A percentile compares a stretch with the other conserved stretches of the same genome.
These are phyloP conservation scores for Pedionomus torquatus DNA, from an alignment of 2,113 vertebrate species.

Conservation along the genomic window DNA sequence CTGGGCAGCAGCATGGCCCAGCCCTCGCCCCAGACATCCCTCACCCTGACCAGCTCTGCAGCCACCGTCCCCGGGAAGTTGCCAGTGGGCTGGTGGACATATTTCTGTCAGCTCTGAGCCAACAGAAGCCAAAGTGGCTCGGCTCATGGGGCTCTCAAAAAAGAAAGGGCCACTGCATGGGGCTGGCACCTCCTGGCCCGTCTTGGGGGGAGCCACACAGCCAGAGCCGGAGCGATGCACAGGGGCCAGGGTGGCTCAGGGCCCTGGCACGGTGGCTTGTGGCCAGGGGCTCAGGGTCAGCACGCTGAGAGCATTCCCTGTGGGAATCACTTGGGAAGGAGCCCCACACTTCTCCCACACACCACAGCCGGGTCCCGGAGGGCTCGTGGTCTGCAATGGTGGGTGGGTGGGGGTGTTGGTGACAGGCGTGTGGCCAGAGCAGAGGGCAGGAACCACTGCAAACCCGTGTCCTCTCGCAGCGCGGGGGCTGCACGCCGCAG, in stretches of 20 bases:
- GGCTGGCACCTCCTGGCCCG: rapidly evolving
- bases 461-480: rapidly evolving
- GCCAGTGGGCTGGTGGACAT: rapidly evolving
- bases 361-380: rapidly evolving
- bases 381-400: rapidly evolving
- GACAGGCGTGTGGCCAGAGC: neutral
- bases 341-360: rapidly evolving
- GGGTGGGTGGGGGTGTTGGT: no score
- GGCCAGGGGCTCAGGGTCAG: neutral
- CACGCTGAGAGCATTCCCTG: neutral
- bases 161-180: neutral
- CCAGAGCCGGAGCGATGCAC: rapidly evolving
- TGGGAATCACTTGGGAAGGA: neutral
- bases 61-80: rapidly evolving
- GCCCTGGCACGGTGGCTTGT: rapidly evolving
- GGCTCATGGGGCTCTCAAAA: rapidly evolving
- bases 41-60: neutral
- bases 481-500: neutral
- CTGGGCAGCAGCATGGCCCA: neutral
- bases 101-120: neutral
- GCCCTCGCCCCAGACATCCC: rapidly evolving
- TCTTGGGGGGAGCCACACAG: neutral
- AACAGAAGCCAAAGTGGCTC: neutral
- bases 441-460: neutral
- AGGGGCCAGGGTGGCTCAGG: neutral